Evolutionary conservation across 1,140 invertebrate species (phyloP), one percentile per base, ranked within the genome.

Genomic region (Drosophila sturtevanti): DNA sequence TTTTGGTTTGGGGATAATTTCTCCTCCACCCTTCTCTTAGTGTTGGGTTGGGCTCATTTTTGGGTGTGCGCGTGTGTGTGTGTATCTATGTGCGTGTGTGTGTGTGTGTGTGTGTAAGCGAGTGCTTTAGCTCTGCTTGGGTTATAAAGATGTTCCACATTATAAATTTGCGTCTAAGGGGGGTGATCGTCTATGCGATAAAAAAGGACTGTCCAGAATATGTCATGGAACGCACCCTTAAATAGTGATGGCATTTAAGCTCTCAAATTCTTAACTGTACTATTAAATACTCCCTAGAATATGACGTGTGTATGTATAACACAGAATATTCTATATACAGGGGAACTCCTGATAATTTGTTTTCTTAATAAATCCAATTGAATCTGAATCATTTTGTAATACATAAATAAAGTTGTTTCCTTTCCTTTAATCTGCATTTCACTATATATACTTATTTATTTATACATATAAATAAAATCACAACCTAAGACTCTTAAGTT

Each of bases 111-210:
- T 27, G n/a, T 55, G 24, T 55, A 10, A 6, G 27, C 27, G 27
- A 6, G 27, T 55, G 6, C 41, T 21, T 48, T n/a, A 21, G 16
- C 9, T 48, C 41, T 18, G 41, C 34, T 35, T 35, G 27, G 14
- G 27, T 24, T 56, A 56, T 56, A 56, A 56, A 18, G 54, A 56
- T 56, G 54, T 56, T 56, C 22, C 54, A 56, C 31, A 56, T 56
- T 55, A 55, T 55, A 55, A 55, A 55, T 31, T 55, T 44, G 41
- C 41, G 41, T 48, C 41, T 48, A 48, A 16, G 41, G 41, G 41
- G 41, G 41, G 37, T n/a, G 41, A 48, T 48, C 27, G 27, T 34
- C 54, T 56, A 11, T 56, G 54, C 54, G 54, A 35, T 56, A 56
- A 48, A 34, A 22, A 14, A 18, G 12, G 14, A 55, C 52, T 48